Evolutionary conservation across 2,888 invertebrate species (phyloP), one percentile per base, ranked within the genome.

Genomic region (Sisyra nigra): DNA sequence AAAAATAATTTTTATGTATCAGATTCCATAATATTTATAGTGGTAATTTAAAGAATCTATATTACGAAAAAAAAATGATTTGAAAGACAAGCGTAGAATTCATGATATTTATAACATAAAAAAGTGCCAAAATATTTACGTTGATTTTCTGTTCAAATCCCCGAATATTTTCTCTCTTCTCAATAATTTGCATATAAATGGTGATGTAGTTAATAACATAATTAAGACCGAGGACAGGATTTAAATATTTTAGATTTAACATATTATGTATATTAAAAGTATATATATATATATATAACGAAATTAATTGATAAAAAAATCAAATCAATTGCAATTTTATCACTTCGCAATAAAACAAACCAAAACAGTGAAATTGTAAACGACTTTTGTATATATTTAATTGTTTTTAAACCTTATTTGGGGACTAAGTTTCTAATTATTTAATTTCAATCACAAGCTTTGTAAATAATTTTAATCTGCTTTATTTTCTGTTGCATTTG

Each of bases 341-440:
- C 35, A 41, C 35, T 35, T 42, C 42, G 42, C 42, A 42, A 42
- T 42, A 42, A 42, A 34, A 24, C 3, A 24, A 24, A 24, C 3
- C 3, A 24, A 3, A 19, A 11, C 42, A 42, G 35, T 42, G 42
- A 42, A 34, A 42, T 42, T 37, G 37, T 37, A 37, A 11, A 37
- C 7, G 24, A 5, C 24, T 24, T 24, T 24, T 24, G n/a, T n/a
- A n/a, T 39, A 13, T 6, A 19, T 24, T 19, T 39, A 4, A 19
- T 9, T 15, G 9, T 35, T 35, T 35, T 35, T 35, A 35, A 35
- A 9, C 11, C 11, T 35, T 15, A 9, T 19, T 6, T 19, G 17
- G 24, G 24, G 24, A 24, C 3, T 24, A 24, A 24, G 24, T 24
- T 24, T 3, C n/a, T n/a, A n/a, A n/a, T n/a, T 11, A 35, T 35